Conservation (phyloP, 2,888 invertebrate genomes). For the Callinectes sapidus region DNA sequence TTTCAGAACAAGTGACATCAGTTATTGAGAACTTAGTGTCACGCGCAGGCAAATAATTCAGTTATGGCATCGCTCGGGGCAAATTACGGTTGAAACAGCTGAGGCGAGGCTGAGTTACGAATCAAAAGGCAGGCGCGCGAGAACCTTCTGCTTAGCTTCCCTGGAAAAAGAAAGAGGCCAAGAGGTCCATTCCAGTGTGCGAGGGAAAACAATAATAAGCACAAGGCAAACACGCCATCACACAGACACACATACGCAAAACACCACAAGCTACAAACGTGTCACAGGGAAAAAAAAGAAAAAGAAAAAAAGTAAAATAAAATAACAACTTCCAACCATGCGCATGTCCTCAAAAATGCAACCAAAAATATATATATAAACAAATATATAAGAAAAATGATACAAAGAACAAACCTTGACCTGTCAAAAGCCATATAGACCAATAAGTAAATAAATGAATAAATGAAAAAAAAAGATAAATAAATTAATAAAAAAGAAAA, state of each 20-base stretch:
- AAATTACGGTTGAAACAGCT: background rate
- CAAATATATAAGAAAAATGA: background rate
- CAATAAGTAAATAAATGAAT: background rate
- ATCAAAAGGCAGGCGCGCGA: background rate
- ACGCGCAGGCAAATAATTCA: background rate
- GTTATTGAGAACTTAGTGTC: background rate
- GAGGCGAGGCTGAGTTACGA: no score
- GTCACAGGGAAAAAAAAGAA: background rate
- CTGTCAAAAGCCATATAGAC: background rate
- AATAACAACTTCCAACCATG: constrained; percentile 16
- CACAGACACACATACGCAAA: background rate
- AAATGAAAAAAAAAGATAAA: background rate
- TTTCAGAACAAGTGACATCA: background rate
- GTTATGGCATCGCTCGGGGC: background rate
- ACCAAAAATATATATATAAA: background rate
- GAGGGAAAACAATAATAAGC: background rate
- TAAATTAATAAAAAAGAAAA: background rate
- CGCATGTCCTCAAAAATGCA: constrained; percentile 15
- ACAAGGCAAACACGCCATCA: background rate
- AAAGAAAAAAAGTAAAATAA: background rate
- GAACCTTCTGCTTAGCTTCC: background rate
- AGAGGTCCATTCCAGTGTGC: constrained; percentile 17
- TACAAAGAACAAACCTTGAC: background rate
- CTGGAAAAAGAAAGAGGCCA: background rate
- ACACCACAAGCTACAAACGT: constrained; percentile 6